A percentile compares a stretch with the other conserved stretches of the same genome.
phyloP scores from a whole-genome alignment of 2,113 vertebrate genomes.

The Eublepharis macularius region DNA sequence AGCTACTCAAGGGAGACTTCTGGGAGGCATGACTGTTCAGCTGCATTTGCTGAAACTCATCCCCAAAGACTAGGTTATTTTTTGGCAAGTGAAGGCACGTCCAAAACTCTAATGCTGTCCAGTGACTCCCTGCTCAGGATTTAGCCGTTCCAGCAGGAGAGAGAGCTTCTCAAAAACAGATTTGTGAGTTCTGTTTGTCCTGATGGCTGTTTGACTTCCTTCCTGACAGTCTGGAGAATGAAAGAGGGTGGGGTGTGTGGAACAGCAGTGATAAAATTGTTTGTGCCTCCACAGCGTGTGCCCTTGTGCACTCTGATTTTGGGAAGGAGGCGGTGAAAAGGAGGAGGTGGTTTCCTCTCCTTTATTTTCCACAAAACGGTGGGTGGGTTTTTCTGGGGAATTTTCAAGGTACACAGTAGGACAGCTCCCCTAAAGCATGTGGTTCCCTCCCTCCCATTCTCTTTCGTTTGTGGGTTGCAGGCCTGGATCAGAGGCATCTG shows the following conservation, averaged over 20 bases:
- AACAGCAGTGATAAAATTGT: background rate
- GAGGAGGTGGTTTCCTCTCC: no score
- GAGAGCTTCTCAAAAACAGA: background rate
- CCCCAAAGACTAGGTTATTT: background rate
- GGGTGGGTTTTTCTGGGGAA: background rate
- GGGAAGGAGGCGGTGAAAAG: no score
- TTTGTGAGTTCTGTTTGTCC: background rate
- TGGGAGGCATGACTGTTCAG: background rate
- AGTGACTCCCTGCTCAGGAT: background rate
- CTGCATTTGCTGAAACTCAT: background rate
- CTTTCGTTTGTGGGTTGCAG: conserved; percentile 65
- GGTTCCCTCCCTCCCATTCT: no score
- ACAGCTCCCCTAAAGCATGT: no score
- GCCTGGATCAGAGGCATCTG: conserved; percentile 86
- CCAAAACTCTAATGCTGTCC: background rate
- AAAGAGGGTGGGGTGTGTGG: background rate
- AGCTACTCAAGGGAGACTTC: background rate
- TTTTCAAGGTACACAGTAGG: background rate
- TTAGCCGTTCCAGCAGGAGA: background rate
- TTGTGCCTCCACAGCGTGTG: no score
- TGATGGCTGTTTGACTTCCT: background rate
- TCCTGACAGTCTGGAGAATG: no score
- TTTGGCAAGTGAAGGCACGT: background rate
- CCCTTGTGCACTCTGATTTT: no score
- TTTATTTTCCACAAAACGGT: no score